Evolutionary conservation across 2,888 invertebrate species (phyloP).

Genomic region (Caenorhabditis virilis): DNA sequence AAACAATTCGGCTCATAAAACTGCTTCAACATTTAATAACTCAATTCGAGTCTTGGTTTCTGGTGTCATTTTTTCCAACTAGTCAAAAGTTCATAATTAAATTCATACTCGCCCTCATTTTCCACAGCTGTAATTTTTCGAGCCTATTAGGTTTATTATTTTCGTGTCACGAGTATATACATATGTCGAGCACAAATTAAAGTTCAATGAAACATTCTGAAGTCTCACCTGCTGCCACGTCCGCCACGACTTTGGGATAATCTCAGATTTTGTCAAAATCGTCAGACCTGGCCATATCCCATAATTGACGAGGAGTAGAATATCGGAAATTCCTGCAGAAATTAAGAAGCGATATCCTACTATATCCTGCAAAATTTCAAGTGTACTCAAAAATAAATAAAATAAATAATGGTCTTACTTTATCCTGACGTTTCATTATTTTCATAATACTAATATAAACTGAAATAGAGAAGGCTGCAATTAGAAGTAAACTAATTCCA

Average conservation of each 20-base stretch:
- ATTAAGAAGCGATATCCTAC: conserved; percentile 65
- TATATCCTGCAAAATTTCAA: conserved; percentile 47
- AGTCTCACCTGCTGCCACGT: conserved; percentile 58
- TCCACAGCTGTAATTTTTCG: too few species aligned
- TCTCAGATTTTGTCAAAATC: conserved; percentile 60
- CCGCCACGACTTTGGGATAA: conserved; percentile 49
- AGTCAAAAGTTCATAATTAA: too few species aligned
- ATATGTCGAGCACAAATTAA: too few species aligned
- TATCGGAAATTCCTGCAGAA: conserved; percentile 57
- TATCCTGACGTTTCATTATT: conserved; percentile 61
- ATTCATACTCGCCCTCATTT: too few species aligned
- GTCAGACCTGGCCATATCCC: conserved; percentile 63
- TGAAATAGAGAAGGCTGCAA: conserved; percentile 54
- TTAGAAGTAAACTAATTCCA: conserved; percentile 49
- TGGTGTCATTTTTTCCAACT: too few species aligned
- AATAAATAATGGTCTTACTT: conserved; percentile 32
- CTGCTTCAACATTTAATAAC: too few species aligned
- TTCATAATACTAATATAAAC: conserved; percentile 56
- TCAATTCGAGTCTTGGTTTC: too few species aligned
- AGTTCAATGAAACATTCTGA: too few species aligned
- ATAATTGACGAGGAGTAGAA: conserved; percentile 62
- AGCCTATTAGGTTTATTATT: too few species aligned
- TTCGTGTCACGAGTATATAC: too few species aligned
- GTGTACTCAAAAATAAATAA: not conserved
- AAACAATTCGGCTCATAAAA: too few species aligned